Base-by-base conservation (phyloP, 2,888 invertebrate genomes). In the Galeopsomyia nigrocyanea region DNA sequence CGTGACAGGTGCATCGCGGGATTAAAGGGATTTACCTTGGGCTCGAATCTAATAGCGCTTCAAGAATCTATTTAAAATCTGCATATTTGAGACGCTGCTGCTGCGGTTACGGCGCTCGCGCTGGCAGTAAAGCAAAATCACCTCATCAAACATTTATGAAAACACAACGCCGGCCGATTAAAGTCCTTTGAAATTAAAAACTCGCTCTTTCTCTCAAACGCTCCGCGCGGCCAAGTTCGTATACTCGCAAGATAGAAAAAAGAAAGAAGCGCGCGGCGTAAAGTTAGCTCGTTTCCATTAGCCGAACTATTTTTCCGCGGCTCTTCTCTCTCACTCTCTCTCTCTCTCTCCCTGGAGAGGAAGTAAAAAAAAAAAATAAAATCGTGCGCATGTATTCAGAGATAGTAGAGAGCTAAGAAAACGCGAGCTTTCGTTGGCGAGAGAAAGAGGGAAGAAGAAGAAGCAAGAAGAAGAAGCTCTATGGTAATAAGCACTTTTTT, bases 401-500 rank as follows among this genome's bases (percentile, higher is more conserved):
- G 26, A 39, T 3, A 50, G 16, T n/a, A 68, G 2, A 26, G 5
- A 26, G 60, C 60, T 60, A 65, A 73, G 60, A 68, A 68, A 68
- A 46, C 50, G 56, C 49, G n/a, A 26, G 46, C 53, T n/a, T 39
- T 39, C 39, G 39, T 3, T 10, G 26, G 47, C 10, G 55, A 31
- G 49, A 46, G 63, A 72, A n/a, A n/a, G n/a, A n/a, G n/a, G n/a
- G n/a, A n/a, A n/a, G n/a, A n/a, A n/a, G n/a, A n/a, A n/a, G n/a
- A n/a, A n/a, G n/a, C n/a, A n/a, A n/a, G n/a, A n/a, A n/a, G n/a
- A 49, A 49, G 50, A 63, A 49, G 21, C n/a, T 2, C 68, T n/a
- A 49, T 3, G 73, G 68, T 73, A 69, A 73, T 73, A 69, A 73
- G 61, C 68, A 69, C 73, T 69, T 73, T 73, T 62, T 73, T 73